A percentile compares a stretch with the other conserved stretches of the same genome.
phyloP scores from a whole-genome alignment of 2,888 invertebrate genomes.

The Plutella xylostella region DNA sequence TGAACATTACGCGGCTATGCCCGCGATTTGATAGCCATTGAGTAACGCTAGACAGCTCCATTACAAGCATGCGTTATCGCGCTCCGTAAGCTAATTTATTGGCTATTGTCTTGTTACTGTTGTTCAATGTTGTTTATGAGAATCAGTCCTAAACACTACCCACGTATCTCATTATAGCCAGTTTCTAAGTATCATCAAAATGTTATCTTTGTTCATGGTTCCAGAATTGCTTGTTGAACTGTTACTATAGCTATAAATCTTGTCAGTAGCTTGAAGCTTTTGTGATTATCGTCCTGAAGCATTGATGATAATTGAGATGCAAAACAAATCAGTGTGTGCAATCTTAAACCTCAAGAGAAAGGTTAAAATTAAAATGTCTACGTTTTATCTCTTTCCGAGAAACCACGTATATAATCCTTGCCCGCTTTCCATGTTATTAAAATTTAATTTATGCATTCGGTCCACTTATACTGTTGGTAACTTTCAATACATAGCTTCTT shows the following conservation, averaged over 20 bases:
- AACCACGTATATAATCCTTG: background rate
- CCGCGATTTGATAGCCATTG: background rate
- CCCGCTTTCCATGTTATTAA: background rate
- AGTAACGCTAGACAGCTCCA: background rate
- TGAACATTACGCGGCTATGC: background rate
- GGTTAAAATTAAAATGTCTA: too few relatives aligned
- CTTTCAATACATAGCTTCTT: constrained; percentile 1
- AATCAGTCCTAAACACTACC: too few relatives aligned
- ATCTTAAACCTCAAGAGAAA: too few relatives aligned
- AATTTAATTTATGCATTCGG: constrained; percentile 1
- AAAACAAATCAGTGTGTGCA: too few relatives aligned
- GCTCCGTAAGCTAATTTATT: background rate
- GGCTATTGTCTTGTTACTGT: background rate
- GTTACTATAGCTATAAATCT: too few relatives aligned
- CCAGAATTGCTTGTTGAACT: background rate
- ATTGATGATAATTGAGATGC: too few relatives aligned
- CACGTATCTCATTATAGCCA: too few relatives aligned
- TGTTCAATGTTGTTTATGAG: too few relatives aligned
- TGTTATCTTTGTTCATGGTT: background rate
- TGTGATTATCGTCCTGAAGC: too few relatives aligned
- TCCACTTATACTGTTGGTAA: background rate
- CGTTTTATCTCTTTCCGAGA: too few relatives aligned
- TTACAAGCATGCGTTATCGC: background rate
- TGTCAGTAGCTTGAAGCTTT: too few relatives aligned
- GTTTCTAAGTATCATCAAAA: too few relatives aligned